Percentiles rank a stretch among this genome's conserved stretches.
Conservation (phyloP, 2,113 vertebrate species). For the Scomber scombrus region DNA sequence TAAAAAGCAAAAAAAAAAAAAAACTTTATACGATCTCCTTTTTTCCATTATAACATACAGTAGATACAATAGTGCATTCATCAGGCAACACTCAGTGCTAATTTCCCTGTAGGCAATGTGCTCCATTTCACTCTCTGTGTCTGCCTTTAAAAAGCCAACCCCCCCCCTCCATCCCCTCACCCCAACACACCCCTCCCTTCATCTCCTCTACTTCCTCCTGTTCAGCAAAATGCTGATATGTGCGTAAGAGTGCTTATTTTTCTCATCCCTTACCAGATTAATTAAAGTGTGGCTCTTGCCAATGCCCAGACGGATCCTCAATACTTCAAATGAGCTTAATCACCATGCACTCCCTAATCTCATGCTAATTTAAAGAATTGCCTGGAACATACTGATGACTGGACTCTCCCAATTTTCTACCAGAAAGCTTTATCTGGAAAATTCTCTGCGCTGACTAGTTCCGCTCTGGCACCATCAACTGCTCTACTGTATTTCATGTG, state of each 20-base stretch:
- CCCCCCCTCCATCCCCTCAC: conserved; percentile 2
- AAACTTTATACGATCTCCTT: conserved; percentile 50
- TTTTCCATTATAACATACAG: conserved; percentile 60
- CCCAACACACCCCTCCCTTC: conserved; percentile 14
- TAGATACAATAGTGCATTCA: conserved; percentile 83
- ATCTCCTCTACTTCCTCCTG: conserved; percentile 73
- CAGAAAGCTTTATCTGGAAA: conserved; percentile 73
- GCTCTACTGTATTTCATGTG: conserved; percentile 69
- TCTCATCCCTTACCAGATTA: conserved; percentile 86
- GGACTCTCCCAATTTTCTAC: conserved; percentile 79
- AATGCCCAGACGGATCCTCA: conserved; percentile 85
- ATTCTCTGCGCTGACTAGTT: conserved; percentile 59
- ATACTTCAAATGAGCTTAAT: conserved; percentile 87
- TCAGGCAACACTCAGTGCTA: conserved; percentile 78
- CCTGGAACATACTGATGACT: conserved; percentile 78
- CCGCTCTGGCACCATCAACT: conserved; percentile 57
- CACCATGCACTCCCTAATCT: conserved; percentile 85
- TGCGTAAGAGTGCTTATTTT: conserved; percentile 85
- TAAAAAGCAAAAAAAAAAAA: conserved; percentile 43
- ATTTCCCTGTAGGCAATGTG: conserved; percentile 84
- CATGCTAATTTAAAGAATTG: conserved; percentile 84
- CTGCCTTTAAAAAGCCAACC: conserved; percentile 74
- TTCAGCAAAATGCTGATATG: conserved; percentile 85
- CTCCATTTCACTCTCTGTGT: conserved; percentile 83
- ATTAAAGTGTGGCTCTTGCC: conserved; percentile 85